Base-by-base conservation (phyloP, 2,113 vertebrate genomes). In the Cinclus mexicanus region DNA sequence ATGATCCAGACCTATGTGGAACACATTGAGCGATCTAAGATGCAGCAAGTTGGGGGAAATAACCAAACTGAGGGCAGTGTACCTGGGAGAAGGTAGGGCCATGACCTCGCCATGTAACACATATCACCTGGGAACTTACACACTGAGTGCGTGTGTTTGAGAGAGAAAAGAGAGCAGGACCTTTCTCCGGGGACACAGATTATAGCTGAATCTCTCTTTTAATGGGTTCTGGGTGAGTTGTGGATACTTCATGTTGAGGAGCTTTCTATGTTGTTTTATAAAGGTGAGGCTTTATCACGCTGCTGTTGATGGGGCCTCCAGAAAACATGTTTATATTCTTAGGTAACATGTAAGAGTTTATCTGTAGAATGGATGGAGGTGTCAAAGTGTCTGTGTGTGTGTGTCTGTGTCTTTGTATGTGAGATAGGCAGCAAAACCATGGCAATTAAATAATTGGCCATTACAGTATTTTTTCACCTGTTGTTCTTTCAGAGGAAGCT, bases 1-100 rank as follows among this genome's bases (percentile, higher is more conserved):
- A 99, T 99, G 99, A 99, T 99, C 93, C 99, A 99, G 98, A 99
- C 99, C 7, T 99, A 99, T 0, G 98, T 99, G 78, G 99, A 99
- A 74, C 99, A 99, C 97, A 99, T 99, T 37, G 99, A 99, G 91
- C 98, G 99, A 31, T 98, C 99, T 97, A 99, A 99, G 97, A 97
- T 99, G 97, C 99, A 99, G 95, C 99, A 99, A 94, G 98, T 98
- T 8, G 98, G 97, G 20, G 98, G 98, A 53, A 99, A 98, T 97
- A 98, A 98, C 97, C 99, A 99, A 95, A 98, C 98, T 9, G 99
- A 99, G 68, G 97, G 98, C 85, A 97, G 98, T 67, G 98, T 98
- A 94, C 98, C 99, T 42, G 98, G 98, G 97, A 98, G 99, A 98
- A 98, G 98, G 99, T 99, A 98, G 98, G 98, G 52, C 24, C 55